These are phyloP conservation scores for Rattus rattus DNA, from an alignment of 2,113 vertebrate genomes.

Conservation along the genomic window DNA sequence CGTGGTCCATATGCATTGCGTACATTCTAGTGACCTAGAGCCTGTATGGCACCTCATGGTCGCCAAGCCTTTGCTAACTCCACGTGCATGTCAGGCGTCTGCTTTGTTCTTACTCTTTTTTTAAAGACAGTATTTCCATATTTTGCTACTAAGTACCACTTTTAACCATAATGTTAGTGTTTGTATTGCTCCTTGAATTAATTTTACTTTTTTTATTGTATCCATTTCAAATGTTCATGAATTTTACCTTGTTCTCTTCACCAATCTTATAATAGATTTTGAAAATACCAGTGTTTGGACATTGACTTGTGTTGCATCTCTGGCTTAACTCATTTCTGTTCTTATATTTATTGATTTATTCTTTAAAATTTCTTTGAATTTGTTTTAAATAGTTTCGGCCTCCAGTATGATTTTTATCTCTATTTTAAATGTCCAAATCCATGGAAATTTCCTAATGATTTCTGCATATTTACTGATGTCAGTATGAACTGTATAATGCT, in stretches of 20 bases:
- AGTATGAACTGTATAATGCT: not conserved
- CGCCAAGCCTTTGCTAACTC: not conserved
- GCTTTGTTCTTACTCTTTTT: not conserved
- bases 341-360: not conserved
- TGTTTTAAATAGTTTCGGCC: slow-evolving; percentile 30
- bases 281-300: not conserved
- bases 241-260: not conserved
- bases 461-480: not conserved
- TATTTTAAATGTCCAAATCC: not conserved
- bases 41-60: not conserved
- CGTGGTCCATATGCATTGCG: not conserved
- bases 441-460: not conserved
- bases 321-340: not conserved
- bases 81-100: too few species aligned
- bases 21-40: not conserved
- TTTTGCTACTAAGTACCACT: not conserved
- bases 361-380: not conserved
- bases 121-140: not conserved
- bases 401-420: not conserved
- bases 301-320: not conserved
- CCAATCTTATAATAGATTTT: not conserved
- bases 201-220: not conserved
- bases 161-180: not conserved
- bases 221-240: not conserved
- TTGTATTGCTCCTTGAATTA: not conserved